Base-by-base conservation (phyloP, 2,113 vertebrate species). In the Neolamprologus cancellatus region DNA sequence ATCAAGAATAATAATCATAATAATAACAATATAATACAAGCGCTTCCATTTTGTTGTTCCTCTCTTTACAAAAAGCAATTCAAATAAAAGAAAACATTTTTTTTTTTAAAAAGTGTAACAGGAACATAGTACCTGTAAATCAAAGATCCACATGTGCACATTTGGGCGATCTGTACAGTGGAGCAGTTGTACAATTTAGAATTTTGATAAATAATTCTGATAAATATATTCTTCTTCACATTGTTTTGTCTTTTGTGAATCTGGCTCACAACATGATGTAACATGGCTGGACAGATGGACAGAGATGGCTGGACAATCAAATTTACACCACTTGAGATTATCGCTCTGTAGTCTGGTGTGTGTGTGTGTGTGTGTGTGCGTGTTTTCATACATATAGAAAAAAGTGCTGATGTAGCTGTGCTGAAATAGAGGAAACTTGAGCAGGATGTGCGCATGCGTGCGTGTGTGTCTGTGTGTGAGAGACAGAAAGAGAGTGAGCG, bases 131-230 rank as follows among this genome's bases (percentile, higher is more conserved):
- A 94, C 93, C 92, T 93, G 94, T 96, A 95, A 96, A 95, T 91
- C 87, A 95, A 95, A 95, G 93, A 94, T 95, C 94, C 95, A 94
- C 91, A 90, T 95, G 92, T 96, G 95, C 94, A 96, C 95, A 90
- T 96, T 94, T 95, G 93, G 94, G 94, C 93, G 88, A 92, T 95
- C 95, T 96, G 94, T 96, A 96, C 96, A 97, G 92, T 94, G 95
- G 93, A 94, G 94, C 90, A 93, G 94, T 96, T 95, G 93, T 95
- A 96, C 93, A 94, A 94, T 95, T 95, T 95, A 94, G 95, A 94
- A 94, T 93, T 94, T 86, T 93, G 90, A 94, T 96, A 96, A 94
- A 94, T 95, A 94, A 94, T 93, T 94, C 86, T 92, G 90, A 94
- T 96, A 95, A 94, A 94, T 95, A 94, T 95, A 95, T 94, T 95